A percentile compares a stretch with the other conserved stretches of the same genome.
Evolutionary conservation across 2,113 vertebrate genomes (phyloP).

Genomic region (Castor canadensis): DNA sequence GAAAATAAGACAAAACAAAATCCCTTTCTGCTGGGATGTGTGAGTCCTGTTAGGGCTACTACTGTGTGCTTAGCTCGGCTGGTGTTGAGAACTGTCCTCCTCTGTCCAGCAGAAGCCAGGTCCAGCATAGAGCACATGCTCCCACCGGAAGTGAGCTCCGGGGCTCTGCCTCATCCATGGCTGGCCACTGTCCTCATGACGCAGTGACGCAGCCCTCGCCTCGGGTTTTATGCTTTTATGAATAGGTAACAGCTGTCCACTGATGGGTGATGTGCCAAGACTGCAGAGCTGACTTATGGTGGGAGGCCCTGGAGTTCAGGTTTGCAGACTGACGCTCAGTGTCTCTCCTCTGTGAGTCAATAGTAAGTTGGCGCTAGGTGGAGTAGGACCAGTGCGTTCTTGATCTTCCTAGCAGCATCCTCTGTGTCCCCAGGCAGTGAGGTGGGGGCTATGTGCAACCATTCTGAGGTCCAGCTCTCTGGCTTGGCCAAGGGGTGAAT

Average conservation of each 20-base stretch:
- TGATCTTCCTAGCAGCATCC: fast-evolving
- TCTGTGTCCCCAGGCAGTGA: fast-evolving
- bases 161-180: not conserved
- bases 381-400: fast-evolving
- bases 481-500: fast-evolving
- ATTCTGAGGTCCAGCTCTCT: not conserved
- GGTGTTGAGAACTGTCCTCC: fast-evolving
- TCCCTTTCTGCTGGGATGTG: not conserved
- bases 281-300: fast-evolving
- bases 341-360: too few species aligned
- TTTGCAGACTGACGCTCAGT: fast-evolving
- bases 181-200: not conserved
- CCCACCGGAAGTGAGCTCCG: not conserved
- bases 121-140: too few species aligned
- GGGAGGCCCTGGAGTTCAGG: not conserved
- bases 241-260: fast-evolving
- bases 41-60: not conserved
- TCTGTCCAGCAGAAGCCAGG: fast-evolving
- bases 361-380: too few species aligned
- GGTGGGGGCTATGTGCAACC: not conserved
- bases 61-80: fast-evolving
- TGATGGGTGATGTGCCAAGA: fast-evolving
- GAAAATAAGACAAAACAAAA: not conserved
- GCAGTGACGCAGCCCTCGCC: not conserved
- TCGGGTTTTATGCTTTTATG: too few species aligned